Percentiles rank a stretch among this genome's conserved stretches.
Conservation (phyloP, 1,140 invertebrate species). For the Ostrea denselamellosa region DNA sequence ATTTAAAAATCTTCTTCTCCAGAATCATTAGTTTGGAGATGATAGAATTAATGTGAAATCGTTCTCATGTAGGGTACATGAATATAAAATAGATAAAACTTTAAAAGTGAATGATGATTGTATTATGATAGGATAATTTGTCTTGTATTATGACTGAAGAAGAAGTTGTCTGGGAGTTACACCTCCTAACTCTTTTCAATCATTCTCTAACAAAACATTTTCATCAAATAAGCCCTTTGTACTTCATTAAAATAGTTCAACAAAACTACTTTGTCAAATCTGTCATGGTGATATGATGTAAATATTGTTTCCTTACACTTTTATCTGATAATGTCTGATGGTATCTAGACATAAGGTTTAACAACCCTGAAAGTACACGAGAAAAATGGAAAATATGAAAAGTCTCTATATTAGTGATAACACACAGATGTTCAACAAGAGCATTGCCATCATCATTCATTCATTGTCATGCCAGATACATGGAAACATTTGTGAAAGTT, state of each 20-base stretch:
- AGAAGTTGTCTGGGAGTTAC: too few species aligned
- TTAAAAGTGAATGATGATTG: too few species aligned
- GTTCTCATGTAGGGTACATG: too few species aligned
- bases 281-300: neutral
- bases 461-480: neutral
- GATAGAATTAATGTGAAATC: too few species aligned
- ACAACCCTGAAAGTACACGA: neutral
- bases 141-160: too few species aligned
- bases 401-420: neutral
- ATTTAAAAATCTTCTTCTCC: too few species aligned
- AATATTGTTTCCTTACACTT: neutral
- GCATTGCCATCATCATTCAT: constrained; percentile 1
- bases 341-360: neutral
- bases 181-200: too few species aligned
- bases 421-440: constrained; percentile 1
- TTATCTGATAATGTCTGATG: constrained; percentile 9
- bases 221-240: neutral
- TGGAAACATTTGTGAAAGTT: constrained; percentile 10
- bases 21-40: too few species aligned
- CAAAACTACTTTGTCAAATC: constrained; percentile 33
- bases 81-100: too few species aligned
- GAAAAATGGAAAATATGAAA: constrained; percentile 25
- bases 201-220: neutral
- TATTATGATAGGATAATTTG: too few species aligned
- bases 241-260: neutral